Base-by-base conservation (phyloP, 2,888 invertebrate genomes). In the Mechanitis mazaeus region DNA sequence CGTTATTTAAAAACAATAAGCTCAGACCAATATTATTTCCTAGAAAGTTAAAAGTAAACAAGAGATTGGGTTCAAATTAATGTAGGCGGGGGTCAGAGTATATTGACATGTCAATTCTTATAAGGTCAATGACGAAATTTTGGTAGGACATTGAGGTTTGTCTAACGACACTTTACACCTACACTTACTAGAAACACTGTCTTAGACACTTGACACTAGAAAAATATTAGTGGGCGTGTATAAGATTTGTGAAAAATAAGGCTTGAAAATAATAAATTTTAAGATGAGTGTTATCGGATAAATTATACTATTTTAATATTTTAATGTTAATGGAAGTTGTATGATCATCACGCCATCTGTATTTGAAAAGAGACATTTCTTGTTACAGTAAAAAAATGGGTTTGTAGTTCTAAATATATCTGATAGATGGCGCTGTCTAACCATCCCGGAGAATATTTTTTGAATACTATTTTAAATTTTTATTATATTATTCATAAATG, bases 51-150 rank as follows among this genome's bases (percentile, higher is more conserved):
- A 42, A 42, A 11, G 31, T 31, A 50, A 50, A 50, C 50, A 50
- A 50, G 50, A 31, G 7, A 50, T 31, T 50, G 50, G 11, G 42
- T 42, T 42, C 42, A 50, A 6, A 31, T 31, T 31, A 50, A 31
- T 11, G 50, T 66, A 63, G 67, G 66, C 67, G 64, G 58, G 63
- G 71, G 71, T 73, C 71, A 69, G 58, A 69, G 69, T 28, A 59
- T 70, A 68, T 73, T 73, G 74, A 74, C 71, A 71, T 72, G 73
- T 75, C 74, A 73, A 75, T 69, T 66, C 65, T 66, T 65, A 67
- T 55, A 56, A 58, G 66, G 71, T 71, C 72, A 69, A 70, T 68
- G 72, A 68, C 71, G 69, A 59, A 58, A 60, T 64, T 59, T 59
- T 55, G 58, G 63, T 60, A 57, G 46, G 60, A 64, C 62, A 54